A percentile compares a stretch with the other conserved stretches of the same genome.
phyloP scores from a whole-genome alignment of 2,113 vertebrate species.

The Chaetura pelagica region DNA sequence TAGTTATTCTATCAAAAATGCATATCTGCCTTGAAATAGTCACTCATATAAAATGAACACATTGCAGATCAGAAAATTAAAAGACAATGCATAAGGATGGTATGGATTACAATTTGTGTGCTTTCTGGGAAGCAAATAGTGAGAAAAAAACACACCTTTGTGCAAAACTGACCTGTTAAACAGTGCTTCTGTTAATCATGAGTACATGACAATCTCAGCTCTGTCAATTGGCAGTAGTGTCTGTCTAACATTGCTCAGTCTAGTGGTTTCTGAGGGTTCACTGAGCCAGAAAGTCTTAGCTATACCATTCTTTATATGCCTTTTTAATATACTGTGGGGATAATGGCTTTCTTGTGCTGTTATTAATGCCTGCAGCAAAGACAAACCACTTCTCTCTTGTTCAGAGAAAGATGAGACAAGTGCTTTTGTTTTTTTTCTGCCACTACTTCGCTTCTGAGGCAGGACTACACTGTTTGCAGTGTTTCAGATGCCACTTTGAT shows the following conservation, averaged over 20 bases:
- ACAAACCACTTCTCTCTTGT: accelerated
- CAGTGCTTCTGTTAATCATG: neutral
- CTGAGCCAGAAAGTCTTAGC: neutral
- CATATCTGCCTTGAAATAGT: neutral
- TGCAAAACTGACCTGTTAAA: neutral
- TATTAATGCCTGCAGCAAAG: neutral
- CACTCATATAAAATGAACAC: neutral
- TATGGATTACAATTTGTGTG: no score
- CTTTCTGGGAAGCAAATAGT: neutral
- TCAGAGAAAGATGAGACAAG: neutral
- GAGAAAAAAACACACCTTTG: neutral
- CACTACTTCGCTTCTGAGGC: neutral
- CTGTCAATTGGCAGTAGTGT: neutral
- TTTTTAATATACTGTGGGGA: neutral
- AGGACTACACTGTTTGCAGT: neutral
- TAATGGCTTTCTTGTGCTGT: neutral
- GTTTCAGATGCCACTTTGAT: neutral
- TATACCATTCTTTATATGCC: neutral
- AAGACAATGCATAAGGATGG: neutral
- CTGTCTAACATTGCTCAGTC: neutral
- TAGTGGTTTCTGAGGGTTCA: neutral
- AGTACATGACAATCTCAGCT: accelerated
- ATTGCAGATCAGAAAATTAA: neutral
- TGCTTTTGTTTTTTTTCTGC: neutral
- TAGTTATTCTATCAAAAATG: neutral